Percentiles rank a stretch among this genome's conserved stretches.
These are phyloP conservation scores for Theonella swinhoei DNA, from an alignment of 37 sponge, comb jelly and placozoan genomes.

Conservation along the genomic window DNA sequence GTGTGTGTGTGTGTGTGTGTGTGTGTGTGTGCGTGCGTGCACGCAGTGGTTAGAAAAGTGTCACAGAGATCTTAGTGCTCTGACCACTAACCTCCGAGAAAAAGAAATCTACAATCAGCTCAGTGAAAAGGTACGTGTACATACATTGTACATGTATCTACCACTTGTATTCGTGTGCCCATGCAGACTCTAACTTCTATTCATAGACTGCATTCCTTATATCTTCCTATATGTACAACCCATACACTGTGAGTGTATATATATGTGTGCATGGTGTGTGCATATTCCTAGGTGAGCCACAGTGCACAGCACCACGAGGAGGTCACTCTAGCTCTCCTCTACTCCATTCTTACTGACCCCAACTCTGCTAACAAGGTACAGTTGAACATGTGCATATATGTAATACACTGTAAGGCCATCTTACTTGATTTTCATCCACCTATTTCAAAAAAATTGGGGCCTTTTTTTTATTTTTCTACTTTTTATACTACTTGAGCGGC, in stretches of 20 bases:
- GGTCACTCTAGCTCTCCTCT: conserved; percentile 76
- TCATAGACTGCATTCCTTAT: neutral
- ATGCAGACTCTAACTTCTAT: neutral
- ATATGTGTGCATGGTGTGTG: neutral
- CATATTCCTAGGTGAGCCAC: conserved; percentile 82
- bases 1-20: neutral
- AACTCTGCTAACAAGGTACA: conserved; percentile 73
- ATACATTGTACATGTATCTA: neutral
- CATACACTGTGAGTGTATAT: neutral
- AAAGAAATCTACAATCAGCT: conserved; percentile 65
- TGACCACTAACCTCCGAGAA: conserved; percentile 39
- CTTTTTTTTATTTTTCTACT: neutral
- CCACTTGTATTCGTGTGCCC: neutral
- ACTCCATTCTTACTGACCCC: conserved; percentile 81
- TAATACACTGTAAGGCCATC: no score
- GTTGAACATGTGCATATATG: neutral
- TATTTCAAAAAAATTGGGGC: no score
- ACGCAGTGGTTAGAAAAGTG: conserved; percentile 64
- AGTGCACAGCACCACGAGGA: conserved; percentile 85
- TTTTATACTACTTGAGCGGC: neutral
- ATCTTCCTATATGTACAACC: neutral
- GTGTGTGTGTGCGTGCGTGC: neutral
- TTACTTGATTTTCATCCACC: no score
- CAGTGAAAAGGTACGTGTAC: conserved; percentile 59
- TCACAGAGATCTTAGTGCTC: conserved; percentile 27